A percentile compares a stretch with the other conserved stretches of the same genome.
Evolutionary conservation across 1,140 invertebrate species (phyloP).

Genomic region (Nephila pilipes): DNA sequence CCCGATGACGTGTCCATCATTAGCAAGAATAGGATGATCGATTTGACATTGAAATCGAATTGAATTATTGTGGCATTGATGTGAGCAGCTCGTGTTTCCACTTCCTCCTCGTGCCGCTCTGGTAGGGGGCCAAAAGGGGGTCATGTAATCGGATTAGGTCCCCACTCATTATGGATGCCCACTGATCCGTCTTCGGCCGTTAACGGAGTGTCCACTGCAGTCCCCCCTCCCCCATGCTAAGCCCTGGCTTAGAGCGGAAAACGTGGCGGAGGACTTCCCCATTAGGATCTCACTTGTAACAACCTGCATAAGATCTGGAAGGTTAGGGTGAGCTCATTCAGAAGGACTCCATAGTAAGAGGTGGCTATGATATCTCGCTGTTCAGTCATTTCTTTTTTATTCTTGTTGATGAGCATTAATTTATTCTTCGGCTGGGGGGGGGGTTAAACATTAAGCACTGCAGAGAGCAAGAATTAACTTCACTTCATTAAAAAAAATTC

Average conservation of each 20-base stretch:
- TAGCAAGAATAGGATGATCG: neutral
- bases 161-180: constrained; percentile 26
- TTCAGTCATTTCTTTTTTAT: too few relatives aligned
- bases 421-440: too few relatives aligned
- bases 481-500: too few relatives aligned
- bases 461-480: too few relatives aligned
- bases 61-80: neutral
- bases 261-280: neutral
- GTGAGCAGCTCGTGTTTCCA: too few relatives aligned
- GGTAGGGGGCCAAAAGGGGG: neutral
- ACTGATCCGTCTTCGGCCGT: constrained; percentile 15
- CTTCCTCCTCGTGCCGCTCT: neutral
- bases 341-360: too few relatives aligned
- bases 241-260: neutral
- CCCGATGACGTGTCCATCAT: neutral
- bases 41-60: constrained; percentile 6
- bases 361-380: too few relatives aligned
- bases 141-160: constrained; percentile 12
- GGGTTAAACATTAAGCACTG: too few relatives aligned
- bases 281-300: neutral
- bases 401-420: too few relatives aligned
- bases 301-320: neutral
- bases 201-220: neutral
- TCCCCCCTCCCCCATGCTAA: neutral
- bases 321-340: too few relatives aligned